Base-by-base conservation (phyloP, 2,888 invertebrate species). In the Ganaspis brasiliensis region DNA sequence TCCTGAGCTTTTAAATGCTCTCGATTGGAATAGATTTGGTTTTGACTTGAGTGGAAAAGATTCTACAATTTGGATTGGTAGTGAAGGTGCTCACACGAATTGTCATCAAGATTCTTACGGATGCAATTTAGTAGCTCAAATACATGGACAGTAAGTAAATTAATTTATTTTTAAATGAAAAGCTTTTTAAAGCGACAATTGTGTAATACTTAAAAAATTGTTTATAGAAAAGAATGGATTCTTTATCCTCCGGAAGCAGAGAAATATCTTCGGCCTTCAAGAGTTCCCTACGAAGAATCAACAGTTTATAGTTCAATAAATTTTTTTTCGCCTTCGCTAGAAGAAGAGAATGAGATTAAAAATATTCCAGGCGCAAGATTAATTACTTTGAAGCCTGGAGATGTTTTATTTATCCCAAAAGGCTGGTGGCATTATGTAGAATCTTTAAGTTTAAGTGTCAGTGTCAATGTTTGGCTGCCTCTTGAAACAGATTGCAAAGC, bases 371-470 rank as follows among this genome's bases (percentile, higher is more conserved):
- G 92, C 26, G 92, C 92, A 0, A 92, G 93, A 79, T 91, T 94
- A 80, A 94, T 97, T 37, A 93, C 94, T 73, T 91, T 99, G 71
- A 93, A 95, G 61, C 95, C 97, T 10, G 98, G 98, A 0, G 97
- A 99, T 91, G 96, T 97, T 0, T 92, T 99, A 45, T 94, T 96
- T 86, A 96, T 99, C 8, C 99, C 99, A 0, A 94, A 94, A 79
- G 96, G 96, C 79, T 99, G 99, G 98, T 99, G 99, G 99, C 99
- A 99, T 92, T 98, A 96, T 92, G 99, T 98, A 0, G 97, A 97
- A 91, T 93, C 93, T 79, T 79, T 92, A 56, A 92, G 92, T 16
- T 91, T 93, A 9, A 92, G 93, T 52, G 89, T 95, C 52, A 94
- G 94, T 82, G 90, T 95, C n/a, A 98, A 98, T 89, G 91, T 95